Evolutionary conservation across 2,113 vertebrate species (phyloP), one percentile per base, ranked within the genome.

Genomic region (Ciconia stormi): DNA sequence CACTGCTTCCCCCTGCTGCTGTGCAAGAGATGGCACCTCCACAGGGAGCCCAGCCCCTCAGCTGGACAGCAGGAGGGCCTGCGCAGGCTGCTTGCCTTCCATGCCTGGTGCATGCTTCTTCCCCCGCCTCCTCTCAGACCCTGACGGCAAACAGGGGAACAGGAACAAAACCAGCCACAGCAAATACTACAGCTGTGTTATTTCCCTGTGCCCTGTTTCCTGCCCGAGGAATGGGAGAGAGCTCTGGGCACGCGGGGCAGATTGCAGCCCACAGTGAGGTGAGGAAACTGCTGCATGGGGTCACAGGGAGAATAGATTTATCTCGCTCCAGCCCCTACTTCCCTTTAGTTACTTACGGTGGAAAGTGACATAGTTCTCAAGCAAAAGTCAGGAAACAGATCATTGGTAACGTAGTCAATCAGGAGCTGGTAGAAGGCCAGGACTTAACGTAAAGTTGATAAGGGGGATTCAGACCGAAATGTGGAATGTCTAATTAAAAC

Each of bases 21-120:
- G 30, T 4, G n/a, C 27, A 3, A 34, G 8, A 34, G 27, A 8
- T 15, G 49, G 40, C 15, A 3, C 20, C 36, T 11, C 44, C 62
- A 4, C n/a, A 8, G 72, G 23, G 61, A 40, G 34, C 49, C 7
- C 18, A 9, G 32, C 56, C 47, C 38, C 12, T 23, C 25, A 5
- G 18, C 25, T 38, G 65, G 12, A 3, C 13, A 20, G 58, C 27
- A 6, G 6, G 10, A 10, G 17, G 21, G 34, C n/a, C 50, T 7
- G 11, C 1, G 1, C 25, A 12, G n/a, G 29, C 18, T 14, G 50
- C 30, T 9, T n/a, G 44, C 10, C 25, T 19, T 22, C 50, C 3
- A 0, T 34, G 40, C 23, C 1, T 8, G 4, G 6, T 10, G 16
- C 11, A 0, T 0, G 13, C 26, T 49, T 36, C 9, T 40, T 13